Evolutionary conservation across 2,888 invertebrate genomes (phyloP).

Genomic region (Parasteatoda lunata): DNA sequence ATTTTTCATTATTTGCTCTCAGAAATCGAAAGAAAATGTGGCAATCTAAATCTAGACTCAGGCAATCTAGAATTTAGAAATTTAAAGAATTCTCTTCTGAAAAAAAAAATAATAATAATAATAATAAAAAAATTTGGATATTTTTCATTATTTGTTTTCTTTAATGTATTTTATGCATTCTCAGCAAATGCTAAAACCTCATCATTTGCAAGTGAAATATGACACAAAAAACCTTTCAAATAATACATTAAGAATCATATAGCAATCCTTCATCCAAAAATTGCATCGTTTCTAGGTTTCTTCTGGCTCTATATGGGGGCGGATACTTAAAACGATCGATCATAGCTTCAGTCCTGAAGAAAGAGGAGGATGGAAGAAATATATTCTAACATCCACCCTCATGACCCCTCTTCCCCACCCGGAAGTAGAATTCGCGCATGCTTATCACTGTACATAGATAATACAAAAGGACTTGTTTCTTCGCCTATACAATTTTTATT

Average conservation of each 20-base stretch:
- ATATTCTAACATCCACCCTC: not conserved
- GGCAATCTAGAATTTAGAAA: too few species aligned
- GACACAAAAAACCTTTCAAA: not conserved
- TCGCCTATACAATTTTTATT: too few species aligned
- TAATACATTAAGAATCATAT: not conserved
- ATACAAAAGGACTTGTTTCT: too few species aligned
- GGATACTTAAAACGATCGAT: not conserved
- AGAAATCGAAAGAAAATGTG: too few species aligned
- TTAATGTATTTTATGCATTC: too few species aligned
- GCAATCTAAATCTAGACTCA: too few species aligned
- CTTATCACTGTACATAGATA: not conserved
- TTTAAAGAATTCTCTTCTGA: too few species aligned
- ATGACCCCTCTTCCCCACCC: not conserved
- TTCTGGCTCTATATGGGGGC: not conserved
- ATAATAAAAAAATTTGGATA: too few species aligned
- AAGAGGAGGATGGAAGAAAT: not conserved
- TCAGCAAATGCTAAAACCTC: not conserved
- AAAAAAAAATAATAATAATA: too few species aligned
- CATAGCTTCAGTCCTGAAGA: not conserved
- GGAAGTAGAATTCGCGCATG: constrained; percentile 3
- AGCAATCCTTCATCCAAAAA: constrained; percentile 1
- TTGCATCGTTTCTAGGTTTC: not conserved
- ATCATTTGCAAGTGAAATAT: not conserved
- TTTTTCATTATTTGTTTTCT: too few species aligned
- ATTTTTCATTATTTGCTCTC: too few species aligned